Percentiles rank a stretch among this genome's conserved stretches.
Conservation (phyloP, 2,888 invertebrate genomes). For the Cheilosia urbana region DNA sequence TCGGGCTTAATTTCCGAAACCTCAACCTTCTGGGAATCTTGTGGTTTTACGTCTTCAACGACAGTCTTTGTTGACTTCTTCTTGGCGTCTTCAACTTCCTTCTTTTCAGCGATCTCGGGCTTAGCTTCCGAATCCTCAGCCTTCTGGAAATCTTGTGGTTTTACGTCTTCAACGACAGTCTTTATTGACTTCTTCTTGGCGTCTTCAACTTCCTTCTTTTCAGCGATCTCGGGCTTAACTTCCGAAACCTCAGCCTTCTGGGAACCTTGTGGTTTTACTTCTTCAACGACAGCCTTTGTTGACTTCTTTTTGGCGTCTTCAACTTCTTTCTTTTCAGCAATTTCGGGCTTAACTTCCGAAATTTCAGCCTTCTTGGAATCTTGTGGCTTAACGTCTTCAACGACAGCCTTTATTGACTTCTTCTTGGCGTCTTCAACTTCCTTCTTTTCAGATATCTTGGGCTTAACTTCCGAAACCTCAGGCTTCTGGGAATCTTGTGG, state of each 20-base stretch:
- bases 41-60: not conserved
- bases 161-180: slow-evolving; percentile 16
- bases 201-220: slow-evolving; percentile 25
- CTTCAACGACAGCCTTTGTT: not conserved
- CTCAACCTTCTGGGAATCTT: slow-evolving; percentile 29
- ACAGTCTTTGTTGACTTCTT: slow-evolving; percentile 35
- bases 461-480: slow-evolving; percentile 34
- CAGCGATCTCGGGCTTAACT: not conserved
- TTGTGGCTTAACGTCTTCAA: not conserved
- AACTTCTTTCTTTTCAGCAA: not conserved
- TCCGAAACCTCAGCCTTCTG: not conserved
- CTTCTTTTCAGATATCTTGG: slow-evolving; percentile 25
- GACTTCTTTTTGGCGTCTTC: not conserved
- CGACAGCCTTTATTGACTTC: not conserved
- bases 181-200: slow-evolving; percentile 24
- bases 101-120: slow-evolving; percentile 37
- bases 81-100: slow-evolving; percentile 7
- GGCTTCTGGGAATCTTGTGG: slow-evolving; percentile 29
- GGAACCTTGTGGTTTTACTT: not conserved
- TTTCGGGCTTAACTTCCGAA: not conserved
- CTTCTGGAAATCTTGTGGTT: slow-evolving; percentile 19
- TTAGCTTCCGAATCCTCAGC: slow-evolving; percentile 37
- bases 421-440: not conserved
- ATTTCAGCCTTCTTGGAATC: not conserved
- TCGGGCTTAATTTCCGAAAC: slow-evolving; percentile 43